Base-by-base conservation (phyloP, 1,140 invertebrate genomes). In the Hycleus phaleratus region DNA sequence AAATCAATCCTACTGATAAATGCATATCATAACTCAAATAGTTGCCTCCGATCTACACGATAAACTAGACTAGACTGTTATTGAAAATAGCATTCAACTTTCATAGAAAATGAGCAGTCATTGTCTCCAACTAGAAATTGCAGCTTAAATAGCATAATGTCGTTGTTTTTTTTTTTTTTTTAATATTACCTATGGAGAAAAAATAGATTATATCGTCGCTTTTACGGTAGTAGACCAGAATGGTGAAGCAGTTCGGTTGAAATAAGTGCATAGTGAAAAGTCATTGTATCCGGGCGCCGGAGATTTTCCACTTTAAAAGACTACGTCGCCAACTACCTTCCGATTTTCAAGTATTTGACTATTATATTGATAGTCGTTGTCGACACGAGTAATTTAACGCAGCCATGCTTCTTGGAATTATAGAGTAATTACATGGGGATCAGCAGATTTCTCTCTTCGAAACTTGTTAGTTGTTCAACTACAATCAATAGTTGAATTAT, bases 1-100 rank as follows among this genome's bases (percentile, higher is more conserved):
- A 53, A 53, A 53, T 53, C 51, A 53, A 53, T 53, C 51, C 4
- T 0, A 42, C 24, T 53, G 51, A 53, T 53, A 53, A 53, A 53
- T 53, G 42, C 24, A 45, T 45, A 53, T 53, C 51, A 46, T 53
- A 53, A 53, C 51, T 53, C 51, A 53, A 53, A 53, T 52, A 52
- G 50, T 52, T 52, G 43, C 50, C 50, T 52, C 50, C 43, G 50
- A 52, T 52, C 50, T 53, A 8, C n/a, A n/a, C 51, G 51, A 53
- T 53, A 53, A 53, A 45, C 9, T 45, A 45, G 51, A 32, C n/a
- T 40, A 52, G 9, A 38, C 7, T 10, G 48, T 49, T 18, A 25
- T 52, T 44, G 32, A 52, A 52, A 44, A 43, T 43, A 49, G 18
- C 1, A 18, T 18, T 18, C 18, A 18, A 18, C 26, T 49, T 49